These are phyloP conservation scores for Seriola aureovittata DNA, from an alignment of 2,113 vertebrate species.

Conservation along the genomic window DNA sequence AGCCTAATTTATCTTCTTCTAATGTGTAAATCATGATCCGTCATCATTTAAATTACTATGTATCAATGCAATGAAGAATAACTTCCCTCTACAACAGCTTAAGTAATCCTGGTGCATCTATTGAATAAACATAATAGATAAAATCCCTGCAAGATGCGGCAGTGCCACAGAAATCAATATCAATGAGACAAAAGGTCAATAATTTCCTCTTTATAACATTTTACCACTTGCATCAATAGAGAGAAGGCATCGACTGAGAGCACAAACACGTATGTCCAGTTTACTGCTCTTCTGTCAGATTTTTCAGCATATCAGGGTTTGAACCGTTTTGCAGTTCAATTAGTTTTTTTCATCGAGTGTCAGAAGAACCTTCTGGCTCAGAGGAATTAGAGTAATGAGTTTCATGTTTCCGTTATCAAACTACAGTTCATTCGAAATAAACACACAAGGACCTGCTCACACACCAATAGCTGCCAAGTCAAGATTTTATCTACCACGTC, in stretches of 20 bases:
- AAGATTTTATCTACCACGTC: background rate
- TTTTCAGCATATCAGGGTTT: background rate
- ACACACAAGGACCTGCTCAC: background rate
- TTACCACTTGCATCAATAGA: slow-evolving; percentile 11
- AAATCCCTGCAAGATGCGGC: background rate
- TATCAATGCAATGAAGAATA: background rate
- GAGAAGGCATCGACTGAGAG: background rate
- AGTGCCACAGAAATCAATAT: slow-evolving; percentile 32
- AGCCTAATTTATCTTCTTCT: background rate
- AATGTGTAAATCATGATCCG: background rate
- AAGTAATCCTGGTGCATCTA: background rate
- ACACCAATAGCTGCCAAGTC: background rate
- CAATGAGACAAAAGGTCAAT: slow-evolving; percentile 22
- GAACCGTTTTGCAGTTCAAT: background rate
- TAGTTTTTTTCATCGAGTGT: background rate
- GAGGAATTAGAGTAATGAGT: background rate
- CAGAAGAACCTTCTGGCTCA: background rate
- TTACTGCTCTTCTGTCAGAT: background rate
- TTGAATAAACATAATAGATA: background rate
- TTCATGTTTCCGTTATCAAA: background rate
- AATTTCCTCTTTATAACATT: slow-evolving; percentile 13
- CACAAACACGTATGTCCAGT: background rate
- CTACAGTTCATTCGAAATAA: background rate
- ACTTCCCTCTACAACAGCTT: background rate
- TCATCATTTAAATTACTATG: background rate